Conservation (phyloP, 64 coral and sea anemone genomes). For the Montipora capricornis region DNA sequence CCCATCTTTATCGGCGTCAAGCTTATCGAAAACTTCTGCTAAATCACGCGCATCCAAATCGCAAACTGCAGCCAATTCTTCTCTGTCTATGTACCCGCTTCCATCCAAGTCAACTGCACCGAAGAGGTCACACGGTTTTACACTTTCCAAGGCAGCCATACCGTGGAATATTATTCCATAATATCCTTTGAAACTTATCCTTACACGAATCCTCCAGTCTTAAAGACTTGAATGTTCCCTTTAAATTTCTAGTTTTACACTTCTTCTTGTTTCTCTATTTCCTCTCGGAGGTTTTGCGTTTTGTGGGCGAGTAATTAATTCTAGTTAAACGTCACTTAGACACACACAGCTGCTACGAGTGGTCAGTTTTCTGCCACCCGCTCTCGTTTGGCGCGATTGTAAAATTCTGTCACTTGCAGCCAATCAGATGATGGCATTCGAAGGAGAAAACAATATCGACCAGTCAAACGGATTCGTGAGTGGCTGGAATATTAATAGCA, state of each 20-base stretch:
- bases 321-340: slow-evolving; percentile 39
- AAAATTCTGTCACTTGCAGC: slow-evolving; percentile 9
- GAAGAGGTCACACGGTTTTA: slow-evolving; percentile 81
- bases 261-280: not conserved
- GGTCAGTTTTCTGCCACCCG: slow-evolving; percentile 41
- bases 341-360: slow-evolving; percentile 56
- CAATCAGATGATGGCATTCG: slow-evolving; percentile 15
- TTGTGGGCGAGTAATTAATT: slow-evolving; percentile 50
- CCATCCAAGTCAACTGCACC: slow-evolving; percentile 92
- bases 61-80: slow-evolving; percentile 97
- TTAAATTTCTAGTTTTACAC: not conserved
- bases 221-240: not conserved
- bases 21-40: slow-evolving; percentile 88
- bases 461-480: slow-evolving; percentile 16
- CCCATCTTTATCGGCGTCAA: slow-evolving; percentile 92
- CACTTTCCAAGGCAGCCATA: slow-evolving; percentile 69
- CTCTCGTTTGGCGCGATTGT: slow-evolving; percentile 53
- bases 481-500: slow-evolving; percentile 81
- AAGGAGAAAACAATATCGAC: slow-evolving; percentile 64
- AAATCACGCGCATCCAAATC: slow-evolving; percentile 94
- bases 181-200: not conserved
- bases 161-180: slow-evolving; percentile 51
- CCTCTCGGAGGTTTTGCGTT: slow-evolving; percentile 16
- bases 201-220: not conserved
- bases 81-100: slow-evolving; percentile 90